Percentiles rank a stretch among this genome's conserved stretches.
Conservation (phyloP, 2,888 invertebrate species). For the Ochropacha duplaris region DNA sequence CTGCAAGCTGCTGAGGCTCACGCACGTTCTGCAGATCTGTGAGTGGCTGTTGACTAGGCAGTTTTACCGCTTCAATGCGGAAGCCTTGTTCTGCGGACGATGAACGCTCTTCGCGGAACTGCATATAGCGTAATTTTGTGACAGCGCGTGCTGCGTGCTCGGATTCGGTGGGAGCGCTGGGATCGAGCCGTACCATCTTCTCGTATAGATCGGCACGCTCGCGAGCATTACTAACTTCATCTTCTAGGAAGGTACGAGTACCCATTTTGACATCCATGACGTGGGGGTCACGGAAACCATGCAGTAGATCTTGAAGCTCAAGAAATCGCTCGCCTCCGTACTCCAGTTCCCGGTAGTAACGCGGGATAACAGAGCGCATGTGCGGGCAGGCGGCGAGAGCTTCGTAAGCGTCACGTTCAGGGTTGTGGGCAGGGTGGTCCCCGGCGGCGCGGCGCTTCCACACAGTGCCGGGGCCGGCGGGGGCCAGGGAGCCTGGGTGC, state of each 20-base stretch:
- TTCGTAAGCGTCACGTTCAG: constrained; percentile 91
- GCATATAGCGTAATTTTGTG: constrained; percentile 98
- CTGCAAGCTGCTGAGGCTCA: constrained; percentile 88
- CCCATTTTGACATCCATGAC: constrained; percentile 99
- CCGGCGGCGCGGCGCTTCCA: constrained; percentile 93
- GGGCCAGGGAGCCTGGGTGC: constrained; percentile 95
- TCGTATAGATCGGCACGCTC: constrained; percentile 94
- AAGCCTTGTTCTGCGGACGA: constrained; percentile 97
- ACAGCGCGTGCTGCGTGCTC: constrained; percentile 93
- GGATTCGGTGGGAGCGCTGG: constrained; percentile 91
- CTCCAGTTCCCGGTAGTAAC: constrained; percentile 92
- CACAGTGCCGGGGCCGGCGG: constrained; percentile 95
- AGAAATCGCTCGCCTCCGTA: constrained; percentile 93
- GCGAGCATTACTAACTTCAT: constrained; percentile 94
- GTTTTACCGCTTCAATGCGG: constrained; percentile 97
- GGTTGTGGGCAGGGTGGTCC: constrained; percentile 87
- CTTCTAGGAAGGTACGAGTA: constrained; percentile 96
- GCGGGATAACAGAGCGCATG: constrained; percentile 89
- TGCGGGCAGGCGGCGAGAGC: constrained; percentile 89
- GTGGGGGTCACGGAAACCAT: constrained; percentile 94
- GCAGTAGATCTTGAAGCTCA: constrained; percentile 96
- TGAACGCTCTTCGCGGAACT: constrained; percentile 96
- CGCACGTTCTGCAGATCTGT: constrained; percentile 95
- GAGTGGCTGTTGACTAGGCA: constrained; percentile 91
- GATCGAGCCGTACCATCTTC: constrained; percentile 97